A percentile compares a stretch with the other conserved stretches of the same genome.
These are phyloP conservation scores for Tiliacea citrago DNA, from an alignment of 2,888 invertebrate genomes.

Conservation along the genomic window DNA sequence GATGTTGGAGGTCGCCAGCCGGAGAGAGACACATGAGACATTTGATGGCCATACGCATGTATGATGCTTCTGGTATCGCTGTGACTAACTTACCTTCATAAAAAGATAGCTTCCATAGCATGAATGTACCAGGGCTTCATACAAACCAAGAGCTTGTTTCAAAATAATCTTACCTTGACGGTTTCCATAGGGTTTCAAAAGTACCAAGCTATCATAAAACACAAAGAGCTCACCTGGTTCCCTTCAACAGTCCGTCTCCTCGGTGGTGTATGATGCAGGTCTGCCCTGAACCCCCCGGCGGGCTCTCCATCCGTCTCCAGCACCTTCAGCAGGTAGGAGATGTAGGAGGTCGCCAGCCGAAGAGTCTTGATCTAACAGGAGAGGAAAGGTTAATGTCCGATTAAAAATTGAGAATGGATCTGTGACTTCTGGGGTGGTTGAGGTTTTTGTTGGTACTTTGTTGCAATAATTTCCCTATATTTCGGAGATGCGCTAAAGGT, in stretches of 20 bases:
- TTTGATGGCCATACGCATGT: too few relatives aligned
- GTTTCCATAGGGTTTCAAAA: neutral
- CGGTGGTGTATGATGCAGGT: constrained; percentile 91
- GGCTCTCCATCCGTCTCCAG: constrained; percentile 96
- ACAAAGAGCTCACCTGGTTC: constrained; percentile 72
- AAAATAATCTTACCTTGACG: too few relatives aligned
- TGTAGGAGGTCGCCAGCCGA: constrained; percentile 97
- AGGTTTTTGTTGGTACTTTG: constrained; percentile 39
- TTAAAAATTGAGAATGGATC: constrained; percentile 60
- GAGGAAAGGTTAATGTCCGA: constrained; percentile 62
- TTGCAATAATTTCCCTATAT: neutral
- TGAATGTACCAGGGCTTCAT: too few relatives aligned
- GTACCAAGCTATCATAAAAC: constrained; percentile 16
- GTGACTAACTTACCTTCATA: too few relatives aligned
- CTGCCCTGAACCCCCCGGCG: constrained; percentile 96
- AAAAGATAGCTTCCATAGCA: too few relatives aligned
- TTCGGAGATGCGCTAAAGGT: neutral
- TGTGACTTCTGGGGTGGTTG: constrained; percentile 41
- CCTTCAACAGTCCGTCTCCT: constrained; percentile 78
- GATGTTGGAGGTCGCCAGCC: constrained; percentile 98
- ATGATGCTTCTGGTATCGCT: too few relatives aligned
- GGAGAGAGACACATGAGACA: constrained; percentile 87
- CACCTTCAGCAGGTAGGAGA: constrained; percentile 97
- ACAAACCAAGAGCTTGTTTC: too few relatives aligned
- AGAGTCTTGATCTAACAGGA: constrained; percentile 97